Percentiles rank a stretch among this genome's conserved stretches.
These are phyloP conservation scores for Myiotriccus ornatus DNA, from an alignment of 2,797 vertebrate genomes.

Conservation along the genomic window DNA sequence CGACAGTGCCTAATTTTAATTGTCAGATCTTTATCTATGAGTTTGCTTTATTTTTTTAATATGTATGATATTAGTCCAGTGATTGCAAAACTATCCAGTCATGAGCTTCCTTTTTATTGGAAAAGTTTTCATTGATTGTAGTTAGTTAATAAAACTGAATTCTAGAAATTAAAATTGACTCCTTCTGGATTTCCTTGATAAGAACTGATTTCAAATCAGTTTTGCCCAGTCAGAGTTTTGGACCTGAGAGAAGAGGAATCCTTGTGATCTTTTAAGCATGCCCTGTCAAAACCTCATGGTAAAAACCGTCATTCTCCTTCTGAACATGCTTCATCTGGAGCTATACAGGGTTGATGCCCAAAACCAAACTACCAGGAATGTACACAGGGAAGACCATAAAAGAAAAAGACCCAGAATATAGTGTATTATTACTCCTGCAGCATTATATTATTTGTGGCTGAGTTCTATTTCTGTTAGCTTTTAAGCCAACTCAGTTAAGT, in stretches of 20 bases:
- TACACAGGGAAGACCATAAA: background rate
- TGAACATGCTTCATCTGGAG: background rate
- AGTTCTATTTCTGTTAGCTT: slow-evolving; percentile 51
- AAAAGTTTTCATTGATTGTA: background rate
- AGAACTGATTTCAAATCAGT: background rate
- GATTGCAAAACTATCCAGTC: background rate
- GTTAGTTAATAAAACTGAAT: background rate
- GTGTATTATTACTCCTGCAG: slow-evolving; percentile 30
- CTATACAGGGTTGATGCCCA: background rate
- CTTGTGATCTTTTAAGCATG: background rate
- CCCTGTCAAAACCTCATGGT: background rate
- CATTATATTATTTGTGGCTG: slow-evolving; percentile 36
- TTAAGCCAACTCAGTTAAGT: slow-evolving; percentile 9
- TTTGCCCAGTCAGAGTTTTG: background rate
- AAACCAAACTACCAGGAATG: background rate
- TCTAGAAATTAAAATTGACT: background rate
- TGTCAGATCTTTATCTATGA: background rate
- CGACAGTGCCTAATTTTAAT: background rate
- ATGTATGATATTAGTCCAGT: background rate
- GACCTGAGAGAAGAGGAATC: background rate
- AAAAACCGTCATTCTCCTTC: background rate
- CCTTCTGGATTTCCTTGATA: background rate
- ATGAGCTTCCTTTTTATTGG: background rate
- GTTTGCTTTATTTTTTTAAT: background rate
- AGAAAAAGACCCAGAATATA: background rate